A percentile compares a stretch with the other conserved stretches of the same genome.
phyloP scores from a whole-genome alignment of 2,797 vertebrate species.

The Rousettus madagascariensis region DNA sequence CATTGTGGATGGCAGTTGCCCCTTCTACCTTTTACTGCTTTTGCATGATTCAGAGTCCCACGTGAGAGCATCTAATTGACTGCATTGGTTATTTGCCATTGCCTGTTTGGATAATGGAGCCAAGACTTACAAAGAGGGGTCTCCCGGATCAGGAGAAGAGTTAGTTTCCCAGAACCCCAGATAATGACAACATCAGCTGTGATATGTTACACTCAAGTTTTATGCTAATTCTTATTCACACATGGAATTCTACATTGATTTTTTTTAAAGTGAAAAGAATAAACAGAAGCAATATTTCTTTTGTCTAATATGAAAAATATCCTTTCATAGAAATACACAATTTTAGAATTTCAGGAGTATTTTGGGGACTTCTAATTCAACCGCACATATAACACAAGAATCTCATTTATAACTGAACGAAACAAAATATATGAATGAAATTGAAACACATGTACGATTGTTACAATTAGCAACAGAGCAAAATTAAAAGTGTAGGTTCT shows the following conservation, averaged over 20 bases:
- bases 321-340: not conserved
- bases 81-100: not conserved
- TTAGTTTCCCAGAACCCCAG: not conserved
- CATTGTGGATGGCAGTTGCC: not conserved
- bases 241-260: not conserved
- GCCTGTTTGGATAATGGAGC: not conserved
- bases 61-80: not conserved
- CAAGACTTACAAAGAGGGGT: not conserved
- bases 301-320: not conserved
- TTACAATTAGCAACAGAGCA: not conserved
- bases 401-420: not conserved
- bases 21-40: not conserved
- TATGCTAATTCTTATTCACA: not conserved
- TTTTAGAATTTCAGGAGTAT: not conserved
- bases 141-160: not conserved
- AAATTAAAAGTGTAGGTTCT: not conserved
- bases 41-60: not conserved
- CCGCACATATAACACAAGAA: not conserved
- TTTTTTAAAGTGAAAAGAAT: not conserved
- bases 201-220: not conserved
- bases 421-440: not conserved
- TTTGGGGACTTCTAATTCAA: not conserved
- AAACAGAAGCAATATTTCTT: not conserved
- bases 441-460: not conserved
- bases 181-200: not conserved